Percentiles rank a stretch among this genome's conserved stretches.
phyloP scores from a whole-genome alignment of 2,113 vertebrate genomes.

The Lycaon pictus region DNA sequence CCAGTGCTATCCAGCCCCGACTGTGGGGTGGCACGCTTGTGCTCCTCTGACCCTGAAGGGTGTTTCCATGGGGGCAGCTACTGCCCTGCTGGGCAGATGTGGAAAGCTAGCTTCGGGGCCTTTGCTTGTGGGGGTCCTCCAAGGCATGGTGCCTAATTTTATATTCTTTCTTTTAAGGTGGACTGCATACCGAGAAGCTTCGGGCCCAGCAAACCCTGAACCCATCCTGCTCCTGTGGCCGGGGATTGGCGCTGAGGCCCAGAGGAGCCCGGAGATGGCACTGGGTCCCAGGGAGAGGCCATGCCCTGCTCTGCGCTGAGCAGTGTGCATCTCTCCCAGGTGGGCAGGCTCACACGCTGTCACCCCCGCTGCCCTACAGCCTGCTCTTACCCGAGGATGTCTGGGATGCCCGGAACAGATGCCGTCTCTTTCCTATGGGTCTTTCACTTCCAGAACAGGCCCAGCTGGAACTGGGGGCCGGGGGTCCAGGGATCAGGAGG shows the following conservation, averaged over 20 bases:
- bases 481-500: not conserved
- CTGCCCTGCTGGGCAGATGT: not conserved
- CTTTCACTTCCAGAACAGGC: not conserved
- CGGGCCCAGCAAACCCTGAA: rapidly evolving
- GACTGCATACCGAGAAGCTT: not conserved
- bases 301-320: rapidly evolving
- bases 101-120: not conserved
- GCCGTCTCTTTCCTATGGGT: rapidly evolving
- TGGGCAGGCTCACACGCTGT: rapidly evolving
- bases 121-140: not conserved
- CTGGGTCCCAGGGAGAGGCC: not conserved
- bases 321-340: not conserved
- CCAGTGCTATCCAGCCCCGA: rapidly evolving
- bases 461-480: not conserved
- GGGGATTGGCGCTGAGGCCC: not conserved
- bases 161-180: not conserved
- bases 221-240: no score
- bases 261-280: not conserved
- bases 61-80: rapidly evolving
- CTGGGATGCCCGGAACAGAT: rapidly evolving
- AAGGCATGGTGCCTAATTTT: not conserved
- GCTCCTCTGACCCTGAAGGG: no score
- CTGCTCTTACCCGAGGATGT: not conserved
- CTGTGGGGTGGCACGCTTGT: rapidly evolving
- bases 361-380: not conserved